phyloP scores from a whole-genome alignment of 2,113 vertebrate genomes.

The Psilopsiagon aurifrons region DNA sequence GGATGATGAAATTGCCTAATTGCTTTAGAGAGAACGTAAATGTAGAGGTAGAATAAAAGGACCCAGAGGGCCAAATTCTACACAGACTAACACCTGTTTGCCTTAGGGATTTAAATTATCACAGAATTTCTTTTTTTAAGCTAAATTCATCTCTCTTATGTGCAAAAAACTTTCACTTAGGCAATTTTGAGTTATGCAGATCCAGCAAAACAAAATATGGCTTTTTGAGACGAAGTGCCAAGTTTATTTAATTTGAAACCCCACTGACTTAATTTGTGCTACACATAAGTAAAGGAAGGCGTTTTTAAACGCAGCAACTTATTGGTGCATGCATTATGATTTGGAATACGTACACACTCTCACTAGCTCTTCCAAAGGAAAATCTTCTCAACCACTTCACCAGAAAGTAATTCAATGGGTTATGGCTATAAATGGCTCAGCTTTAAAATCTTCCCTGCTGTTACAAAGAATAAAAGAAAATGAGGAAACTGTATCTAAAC shows the following conservation, averaged over 20 bases:
- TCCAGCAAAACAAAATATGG: slow-evolving; percentile 65
- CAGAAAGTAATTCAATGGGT: slow-evolving; percentile 26
- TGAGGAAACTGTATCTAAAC: background rate
- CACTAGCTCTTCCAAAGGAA: slow-evolving; percentile 16
- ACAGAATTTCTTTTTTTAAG: slow-evolving; percentile 36
- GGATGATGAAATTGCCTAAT: background rate
- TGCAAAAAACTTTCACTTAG: slow-evolving; percentile 50
- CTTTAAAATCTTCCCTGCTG: slow-evolving; percentile 3
- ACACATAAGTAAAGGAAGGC: slow-evolving; percentile 21
- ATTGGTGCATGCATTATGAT: slow-evolving; percentile 16
- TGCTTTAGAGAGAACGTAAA: background rate
- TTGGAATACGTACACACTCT: background rate
- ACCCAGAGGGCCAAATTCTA: background rate
- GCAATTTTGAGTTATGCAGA: slow-evolving; percentile 44
- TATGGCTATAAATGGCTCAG: slow-evolving; percentile 14
- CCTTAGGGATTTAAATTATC: slow-evolving; percentile 46
- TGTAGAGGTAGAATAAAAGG: background rate
- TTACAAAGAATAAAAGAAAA: slow-evolving; percentile 7
- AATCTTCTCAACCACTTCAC: slow-evolving; percentile 3
- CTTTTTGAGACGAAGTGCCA: slow-evolving; percentile 45
- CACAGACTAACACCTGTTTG: slow-evolving; percentile 48
- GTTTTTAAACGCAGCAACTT: slow-evolving; percentile 38
- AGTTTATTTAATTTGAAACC: slow-evolving; percentile 52
- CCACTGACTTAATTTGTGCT: slow-evolving; percentile 54
- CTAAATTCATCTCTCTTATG: slow-evolving; percentile 48